Conservation (phyloP, 2,113 vertebrate species). For the Ivindomyrus marchei region DNA sequence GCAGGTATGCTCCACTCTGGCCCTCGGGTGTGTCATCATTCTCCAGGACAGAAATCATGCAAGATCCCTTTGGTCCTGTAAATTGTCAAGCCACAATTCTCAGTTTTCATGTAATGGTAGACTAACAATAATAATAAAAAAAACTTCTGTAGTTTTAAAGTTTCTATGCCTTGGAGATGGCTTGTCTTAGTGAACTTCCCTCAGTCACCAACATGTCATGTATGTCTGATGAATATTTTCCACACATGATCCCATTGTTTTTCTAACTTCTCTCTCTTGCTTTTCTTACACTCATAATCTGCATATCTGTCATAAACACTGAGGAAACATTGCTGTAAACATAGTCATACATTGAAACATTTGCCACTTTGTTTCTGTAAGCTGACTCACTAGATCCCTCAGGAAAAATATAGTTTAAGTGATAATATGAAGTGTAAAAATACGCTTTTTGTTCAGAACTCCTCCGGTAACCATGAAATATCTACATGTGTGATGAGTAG, state of each 20-base stretch:
- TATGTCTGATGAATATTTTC: background rate
- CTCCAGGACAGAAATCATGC: background rate
- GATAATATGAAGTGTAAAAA: background rate
- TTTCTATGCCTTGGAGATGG: background rate
- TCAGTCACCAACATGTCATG: background rate
- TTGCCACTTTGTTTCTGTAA: background rate
- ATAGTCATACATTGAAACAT: background rate
- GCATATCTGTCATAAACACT: background rate
- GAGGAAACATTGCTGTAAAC: background rate
- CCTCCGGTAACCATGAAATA: background rate
- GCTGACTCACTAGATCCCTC: background rate
- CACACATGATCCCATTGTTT: background rate
- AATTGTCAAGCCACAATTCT: background rate
- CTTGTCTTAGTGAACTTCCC: background rate
- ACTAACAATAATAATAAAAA: background rate
- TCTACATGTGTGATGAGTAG: background rate
- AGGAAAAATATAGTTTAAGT: background rate
- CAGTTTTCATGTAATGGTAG: background rate
- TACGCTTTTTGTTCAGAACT: background rate
- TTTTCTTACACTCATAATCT: background rate
- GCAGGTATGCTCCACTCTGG: conserved; percentile 58
- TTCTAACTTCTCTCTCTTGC: background rate
- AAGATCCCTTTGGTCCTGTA: background rate
- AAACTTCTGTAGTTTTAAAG: background rate
- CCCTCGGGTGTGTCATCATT: background rate